phyloP scores from a whole-genome alignment of 2,797 vertebrate species.

The Mormyrops boulengeri region DNA sequence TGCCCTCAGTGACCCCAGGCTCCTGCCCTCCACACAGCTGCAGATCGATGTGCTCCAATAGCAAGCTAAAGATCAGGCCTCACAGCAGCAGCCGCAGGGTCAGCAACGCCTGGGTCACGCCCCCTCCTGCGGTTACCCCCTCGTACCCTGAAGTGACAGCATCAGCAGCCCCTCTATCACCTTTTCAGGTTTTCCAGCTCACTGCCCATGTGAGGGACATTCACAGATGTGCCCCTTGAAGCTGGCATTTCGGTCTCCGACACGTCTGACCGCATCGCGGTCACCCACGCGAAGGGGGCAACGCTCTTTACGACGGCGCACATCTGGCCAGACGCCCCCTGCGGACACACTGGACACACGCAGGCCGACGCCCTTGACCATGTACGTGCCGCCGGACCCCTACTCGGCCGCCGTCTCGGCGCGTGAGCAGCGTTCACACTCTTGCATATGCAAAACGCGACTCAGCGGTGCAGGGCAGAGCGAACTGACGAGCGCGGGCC shows the following conservation, averaged over 20 bases:
- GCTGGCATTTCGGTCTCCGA: background rate
- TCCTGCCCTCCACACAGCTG: constrained; percentile 43
- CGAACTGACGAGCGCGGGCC: constrained; percentile 50
- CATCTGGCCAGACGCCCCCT: constrained; percentile 1
- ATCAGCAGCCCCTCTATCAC: background rate
- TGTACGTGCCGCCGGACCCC: background rate
- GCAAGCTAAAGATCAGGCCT: constrained; percentile 57
- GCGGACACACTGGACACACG: background rate
- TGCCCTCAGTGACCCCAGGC: background rate
- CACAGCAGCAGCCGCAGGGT: constrained; percentile 49
- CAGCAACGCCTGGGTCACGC: constrained; percentile 38
- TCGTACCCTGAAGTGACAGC: background rate
- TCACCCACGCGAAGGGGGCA: background rate
- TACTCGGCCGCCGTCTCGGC: constrained; percentile 4
- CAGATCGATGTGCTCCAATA: constrained; percentile 60
- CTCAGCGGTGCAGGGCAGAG: constrained; percentile 29
- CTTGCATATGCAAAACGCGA: constrained; percentile 32
- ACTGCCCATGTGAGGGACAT: background rate
- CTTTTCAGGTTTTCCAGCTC: background rate
- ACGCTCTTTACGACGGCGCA: background rate
- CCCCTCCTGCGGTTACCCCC: background rate
- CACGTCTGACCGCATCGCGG: background rate
- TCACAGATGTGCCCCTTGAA: background rate
- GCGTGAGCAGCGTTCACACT: constrained; percentile 15
- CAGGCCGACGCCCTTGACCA: background rate